Evolutionary conservation across 2,888 invertebrate species (phyloP), one percentile per base, ranked within the genome.

Genomic region (Oxystoma pomonae): DNA sequence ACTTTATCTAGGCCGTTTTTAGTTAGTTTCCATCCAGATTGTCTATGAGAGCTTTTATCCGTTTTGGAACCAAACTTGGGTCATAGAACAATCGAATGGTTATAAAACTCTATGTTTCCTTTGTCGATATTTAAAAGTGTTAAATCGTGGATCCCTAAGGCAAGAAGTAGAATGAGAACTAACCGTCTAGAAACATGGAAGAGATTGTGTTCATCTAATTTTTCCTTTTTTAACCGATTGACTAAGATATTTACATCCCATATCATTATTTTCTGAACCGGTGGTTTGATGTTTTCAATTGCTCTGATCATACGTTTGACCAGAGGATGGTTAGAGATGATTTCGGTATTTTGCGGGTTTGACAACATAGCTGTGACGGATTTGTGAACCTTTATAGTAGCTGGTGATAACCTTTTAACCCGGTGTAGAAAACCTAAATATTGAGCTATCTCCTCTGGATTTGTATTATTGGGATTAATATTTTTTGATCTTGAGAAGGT

Each of bases 231-330:
- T 20, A 61, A 7, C 61, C 61, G 56, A 12, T n/a, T 16, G 5
- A 58, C 3, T 19, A 66, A 20, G 16, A 50, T 51, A 1, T 60
- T 60, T 22, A 67, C 60, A 21, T 64, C 59, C 62, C 58, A 67
- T 12, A 67, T 65, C 22, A 55, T 20, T 55, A 49, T 65, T 50
- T 55, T 65, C 16, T 16, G 19, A 12, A n/a, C 16, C 16, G 53
- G 62, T 57, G 63, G 58, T 35, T 55, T 57, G 22, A 20, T 17
- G 9, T 58, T 12, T 16, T 65, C 65, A 55, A 71, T 67, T 1
- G 64, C 67, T 59, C 69, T 70, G 2, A 70, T 16, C 20, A 66
- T 66, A 17, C 66, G 64, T 55, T 65, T 60, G 20, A 67, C 51
- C 19, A 67, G 17, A 16, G 63, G 57, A 61, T 63, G 58, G 17